Evolutionary conservation across 1,140 invertebrate genomes (phyloP).

Genomic region (Frieseomelitta varia): DNA sequence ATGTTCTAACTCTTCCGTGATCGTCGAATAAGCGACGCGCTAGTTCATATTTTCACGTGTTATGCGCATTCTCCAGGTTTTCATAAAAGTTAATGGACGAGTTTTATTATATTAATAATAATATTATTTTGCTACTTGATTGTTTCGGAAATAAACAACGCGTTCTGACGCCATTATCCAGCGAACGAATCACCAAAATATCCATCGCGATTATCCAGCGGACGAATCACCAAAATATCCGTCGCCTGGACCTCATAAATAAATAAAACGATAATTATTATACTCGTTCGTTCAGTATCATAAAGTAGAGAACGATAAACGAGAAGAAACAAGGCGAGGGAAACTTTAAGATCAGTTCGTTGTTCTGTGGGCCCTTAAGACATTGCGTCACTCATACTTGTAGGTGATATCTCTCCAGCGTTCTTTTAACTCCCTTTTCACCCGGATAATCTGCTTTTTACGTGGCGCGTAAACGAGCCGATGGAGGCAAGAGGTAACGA

Average conservation of each 20-base stretch:
- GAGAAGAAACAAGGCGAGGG: neutral
- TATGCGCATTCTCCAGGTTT: too few species aligned
- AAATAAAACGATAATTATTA: neutral
- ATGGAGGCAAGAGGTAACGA: constrained; percentile 46
- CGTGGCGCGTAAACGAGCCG: constrained; percentile 48
- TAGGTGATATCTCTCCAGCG: constrained; percentile 28
- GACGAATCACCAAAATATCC: neutral
- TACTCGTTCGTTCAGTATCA: neutral
- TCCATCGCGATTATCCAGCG: neutral
- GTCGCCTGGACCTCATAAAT: neutral
- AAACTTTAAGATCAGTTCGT: neutral
- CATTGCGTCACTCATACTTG: neutral
- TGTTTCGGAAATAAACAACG: too few species aligned
- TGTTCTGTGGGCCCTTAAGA: neutral
- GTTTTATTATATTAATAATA: too few species aligned
- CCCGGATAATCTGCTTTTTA: constrained; percentile 59
- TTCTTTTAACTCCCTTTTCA: constrained; percentile 9
- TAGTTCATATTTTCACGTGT: too few species aligned
- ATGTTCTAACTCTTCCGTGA: neutral
- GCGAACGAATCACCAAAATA: neutral
- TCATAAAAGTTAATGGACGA: too few species aligned
- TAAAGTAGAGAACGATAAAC: neutral
- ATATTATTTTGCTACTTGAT: too few species aligned
- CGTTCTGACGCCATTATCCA: too few species aligned
- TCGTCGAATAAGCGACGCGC: too few species aligned